Conservation (phyloP, 2,888 invertebrate genomes). For the Fragum whitleyi region DNA sequence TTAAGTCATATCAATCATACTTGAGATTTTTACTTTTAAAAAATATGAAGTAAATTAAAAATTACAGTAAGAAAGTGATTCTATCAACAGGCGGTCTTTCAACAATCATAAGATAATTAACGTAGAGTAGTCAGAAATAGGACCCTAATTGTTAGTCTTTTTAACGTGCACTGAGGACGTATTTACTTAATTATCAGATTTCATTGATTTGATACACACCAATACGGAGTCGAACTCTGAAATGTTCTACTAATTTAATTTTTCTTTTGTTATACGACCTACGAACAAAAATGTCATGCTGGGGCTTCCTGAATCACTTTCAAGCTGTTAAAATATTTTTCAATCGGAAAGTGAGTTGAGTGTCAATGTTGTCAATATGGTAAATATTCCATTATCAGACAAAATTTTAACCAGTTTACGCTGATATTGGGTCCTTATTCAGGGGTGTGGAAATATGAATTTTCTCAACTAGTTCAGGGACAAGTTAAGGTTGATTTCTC, state of each 20-base stretch:
- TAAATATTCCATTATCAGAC: not conserved
- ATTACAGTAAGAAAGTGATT: conserved; percentile 50
- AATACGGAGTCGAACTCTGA: conserved; percentile 44
- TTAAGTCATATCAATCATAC: too few species aligned
- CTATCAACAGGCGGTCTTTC: conserved; percentile 45
- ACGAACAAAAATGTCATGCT: conserved; percentile 32
- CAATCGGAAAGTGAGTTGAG: conserved; percentile 17
- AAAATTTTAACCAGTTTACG: too few species aligned
- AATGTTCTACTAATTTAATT: conserved; percentile 46
- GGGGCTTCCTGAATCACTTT: conserved; percentile 19
- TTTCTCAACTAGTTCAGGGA: too few species aligned
- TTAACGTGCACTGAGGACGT: conserved; percentile 48
- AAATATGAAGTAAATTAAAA: not conserved
- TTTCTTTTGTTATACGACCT: conserved; percentile 36
- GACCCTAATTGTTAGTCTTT: conserved; percentile 56
- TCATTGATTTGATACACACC: conserved; percentile 59
- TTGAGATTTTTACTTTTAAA: too few species aligned
- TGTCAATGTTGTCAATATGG: not conserved
- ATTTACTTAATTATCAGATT: conserved; percentile 66
- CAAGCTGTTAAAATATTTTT: conserved; percentile 20
- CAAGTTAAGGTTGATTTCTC: too few species aligned
- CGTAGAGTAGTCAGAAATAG: conserved; percentile 54
- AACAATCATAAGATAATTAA: conserved; percentile 63
- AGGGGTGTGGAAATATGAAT: too few species aligned
- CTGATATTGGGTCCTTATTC: too few species aligned